Conservation (phyloP, 37 sponge, comb jelly and placozoan genomes). For the Spongilla lacustris region DNA sequence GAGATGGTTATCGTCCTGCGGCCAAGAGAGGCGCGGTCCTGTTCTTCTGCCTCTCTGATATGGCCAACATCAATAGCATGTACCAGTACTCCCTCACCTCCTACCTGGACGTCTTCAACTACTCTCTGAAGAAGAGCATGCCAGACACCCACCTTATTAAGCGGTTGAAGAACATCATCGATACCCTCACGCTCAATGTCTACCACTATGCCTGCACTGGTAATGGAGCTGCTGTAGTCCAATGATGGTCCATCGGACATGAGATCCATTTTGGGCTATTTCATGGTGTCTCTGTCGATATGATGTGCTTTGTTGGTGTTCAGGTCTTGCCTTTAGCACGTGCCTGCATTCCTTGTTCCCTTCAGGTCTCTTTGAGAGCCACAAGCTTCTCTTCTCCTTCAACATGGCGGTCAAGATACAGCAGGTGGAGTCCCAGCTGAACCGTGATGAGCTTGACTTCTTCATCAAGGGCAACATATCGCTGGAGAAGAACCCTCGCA, state of each 20-base stretch:
- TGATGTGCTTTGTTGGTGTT: too few relatives aligned
- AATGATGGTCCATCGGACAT: neutral
- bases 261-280: too few relatives aligned
- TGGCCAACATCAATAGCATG: slow-evolving; percentile 98
- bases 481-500: slow-evolving; percentile 90
- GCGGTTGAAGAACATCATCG: slow-evolving; percentile 93
- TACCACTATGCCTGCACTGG: slow-evolving; percentile 99
- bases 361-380: slow-evolving; percentile 94
- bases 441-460: slow-evolving; percentile 94
- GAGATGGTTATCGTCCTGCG: slow-evolving; percentile 97
- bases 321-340: neutral
- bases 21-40: slow-evolving; percentile 96
- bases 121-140: slow-evolving; percentile 85
- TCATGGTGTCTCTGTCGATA: too few relatives aligned
- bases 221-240: neutral
- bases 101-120: slow-evolving; percentile 94
- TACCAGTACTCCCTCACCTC: slow-evolving; percentile 98
- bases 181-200: slow-evolving; percentile 93
- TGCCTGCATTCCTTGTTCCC: neutral
- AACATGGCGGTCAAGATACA: slow-evolving; percentile 98
- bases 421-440: slow-evolving; percentile 78
- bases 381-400: slow-evolving; percentile 99
- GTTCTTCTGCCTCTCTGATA: slow-evolving; percentile 97
- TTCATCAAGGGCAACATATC: slow-evolving; percentile 99
- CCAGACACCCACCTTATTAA: slow-evolving; percentile 92